phyloP scores from a whole-genome alignment of 2,113 vertebrate species.

The Syngnathus typhle region DNA sequence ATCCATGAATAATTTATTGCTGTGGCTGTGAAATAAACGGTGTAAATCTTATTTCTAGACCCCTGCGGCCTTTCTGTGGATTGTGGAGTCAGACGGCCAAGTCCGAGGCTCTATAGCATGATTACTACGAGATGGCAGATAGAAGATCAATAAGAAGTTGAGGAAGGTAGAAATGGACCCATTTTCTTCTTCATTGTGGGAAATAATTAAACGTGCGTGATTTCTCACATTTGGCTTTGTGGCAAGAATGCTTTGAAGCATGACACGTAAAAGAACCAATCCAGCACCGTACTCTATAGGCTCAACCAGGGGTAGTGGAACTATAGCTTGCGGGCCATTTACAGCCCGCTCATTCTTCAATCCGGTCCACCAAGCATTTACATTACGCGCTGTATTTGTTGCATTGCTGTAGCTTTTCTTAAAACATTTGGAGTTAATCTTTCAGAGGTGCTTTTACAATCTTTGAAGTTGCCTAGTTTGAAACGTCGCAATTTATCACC shows the following conservation, averaged over 20 bases:
- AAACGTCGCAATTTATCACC: no score
- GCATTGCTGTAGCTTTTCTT: no score
- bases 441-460: no score
- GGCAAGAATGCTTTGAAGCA: neutral
- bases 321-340: neutral
- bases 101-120: neutral
- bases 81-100: neutral
- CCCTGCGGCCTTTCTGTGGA: neutral
- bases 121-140: neutral
- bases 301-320: neutral
- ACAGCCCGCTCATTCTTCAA: neutral
- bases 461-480: no score
- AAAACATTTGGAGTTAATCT: no score
- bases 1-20: slow-evolving; percentile 11
- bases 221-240: neutral
- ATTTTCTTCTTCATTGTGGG: neutral
- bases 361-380: neutral
- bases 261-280: neutral
- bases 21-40: slow-evolving; percentile 2
- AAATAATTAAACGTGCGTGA: neutral
- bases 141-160: neutral
- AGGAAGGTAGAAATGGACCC: neutral
- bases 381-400: neutral
- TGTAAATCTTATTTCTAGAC: slow-evolving; percentile 33
- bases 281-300: neutral